These are phyloP conservation scores for Pectinophora gossypiella DNA, from an alignment of 1,140 invertebrate species.

Conservation along the genomic window DNA sequence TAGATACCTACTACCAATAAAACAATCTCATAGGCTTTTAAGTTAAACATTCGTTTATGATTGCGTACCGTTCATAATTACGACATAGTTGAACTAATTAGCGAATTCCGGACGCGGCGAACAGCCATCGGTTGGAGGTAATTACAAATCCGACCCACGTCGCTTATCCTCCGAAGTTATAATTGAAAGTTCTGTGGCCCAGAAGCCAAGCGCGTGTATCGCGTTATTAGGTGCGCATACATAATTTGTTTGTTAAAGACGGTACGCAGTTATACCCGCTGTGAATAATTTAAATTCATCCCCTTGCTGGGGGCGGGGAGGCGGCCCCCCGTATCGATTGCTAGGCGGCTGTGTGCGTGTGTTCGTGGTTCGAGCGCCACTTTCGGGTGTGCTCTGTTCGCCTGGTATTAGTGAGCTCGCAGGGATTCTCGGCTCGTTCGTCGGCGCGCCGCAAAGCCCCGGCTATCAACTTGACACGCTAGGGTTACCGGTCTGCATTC, in stretches of 20 bases:
- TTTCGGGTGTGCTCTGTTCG: constrained; percentile 43
- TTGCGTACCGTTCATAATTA: constrained; percentile 36
- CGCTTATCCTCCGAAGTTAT: constrained; percentile 57
- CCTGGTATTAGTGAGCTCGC: constrained; percentile 46
- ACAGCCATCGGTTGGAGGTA: constrained; percentile 42
- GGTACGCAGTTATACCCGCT: constrained; percentile 68
- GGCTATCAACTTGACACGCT: constrained; percentile 40
- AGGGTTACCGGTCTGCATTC: constrained; percentile 17
- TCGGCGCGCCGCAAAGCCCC: constrained; percentile 52
- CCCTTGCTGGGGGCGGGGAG: constrained; percentile 49
- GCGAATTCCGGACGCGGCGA: constrained; percentile 33
- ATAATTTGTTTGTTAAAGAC: constrained; percentile 75
- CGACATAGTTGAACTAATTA: constrained; percentile 48
- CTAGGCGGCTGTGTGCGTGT: constrained; percentile 33
- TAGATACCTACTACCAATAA: not conserved
- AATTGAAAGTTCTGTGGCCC: constrained; percentile 65
- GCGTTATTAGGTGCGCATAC: constrained; percentile 71
- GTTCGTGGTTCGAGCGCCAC: constrained; percentile 41
- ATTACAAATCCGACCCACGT: constrained; percentile 48
- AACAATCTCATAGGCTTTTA: constrained; percentile 19
- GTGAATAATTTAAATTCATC: constrained; percentile 74
- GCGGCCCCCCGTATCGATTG: constrained; percentile 56
- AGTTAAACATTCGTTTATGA: constrained; percentile 18
- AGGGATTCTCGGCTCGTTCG: constrained; percentile 52
- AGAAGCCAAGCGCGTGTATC: constrained; percentile 54